Conservation (phyloP, 2,113 vertebrate genomes). For the Hippocampus abdominalis region DNA sequence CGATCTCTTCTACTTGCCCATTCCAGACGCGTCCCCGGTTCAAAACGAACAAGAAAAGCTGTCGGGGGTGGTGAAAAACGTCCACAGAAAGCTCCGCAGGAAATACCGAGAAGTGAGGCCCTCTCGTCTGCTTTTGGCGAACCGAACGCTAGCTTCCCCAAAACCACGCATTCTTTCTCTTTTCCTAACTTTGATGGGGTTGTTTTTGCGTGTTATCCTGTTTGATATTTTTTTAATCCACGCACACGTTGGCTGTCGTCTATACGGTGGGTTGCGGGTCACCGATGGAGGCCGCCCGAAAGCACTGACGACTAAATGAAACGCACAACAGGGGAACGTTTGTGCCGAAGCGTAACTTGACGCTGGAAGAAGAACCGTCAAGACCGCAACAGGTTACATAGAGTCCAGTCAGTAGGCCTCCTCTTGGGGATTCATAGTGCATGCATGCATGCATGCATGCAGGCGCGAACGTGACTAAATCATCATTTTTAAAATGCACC, state of each 20-base stretch:
- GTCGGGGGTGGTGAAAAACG: constrained; percentile 90
- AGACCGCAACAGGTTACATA: background rate
- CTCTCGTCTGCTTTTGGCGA: constrained; percentile 18
- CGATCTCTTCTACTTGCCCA: constrained; percentile 46
- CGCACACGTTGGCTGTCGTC: background rate
- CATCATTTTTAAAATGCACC: background rate
- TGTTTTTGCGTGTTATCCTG: background rate
- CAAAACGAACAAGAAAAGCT: constrained; percentile 89
- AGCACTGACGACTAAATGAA: background rate
- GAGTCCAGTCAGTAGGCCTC: background rate
- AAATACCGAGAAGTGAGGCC: constrained; percentile 90
- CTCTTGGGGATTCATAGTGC: too few species aligned
- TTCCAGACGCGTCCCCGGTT: constrained; percentile 39
- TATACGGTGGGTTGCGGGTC: background rate
- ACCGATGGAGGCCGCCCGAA: background rate
- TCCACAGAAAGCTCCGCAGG: constrained; percentile 91
- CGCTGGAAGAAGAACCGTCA: background rate
- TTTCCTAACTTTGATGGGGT: background rate
- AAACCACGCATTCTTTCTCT: background rate
- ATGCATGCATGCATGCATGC: background rate
- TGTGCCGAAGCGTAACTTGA: background rate
- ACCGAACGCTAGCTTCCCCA: background rate
- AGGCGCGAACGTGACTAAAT: background rate
- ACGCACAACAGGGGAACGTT: background rate
- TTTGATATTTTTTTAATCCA: background rate